phyloP scores from a whole-genome alignment of 2,888 invertebrate species.

The Drosophila recens region DNA sequence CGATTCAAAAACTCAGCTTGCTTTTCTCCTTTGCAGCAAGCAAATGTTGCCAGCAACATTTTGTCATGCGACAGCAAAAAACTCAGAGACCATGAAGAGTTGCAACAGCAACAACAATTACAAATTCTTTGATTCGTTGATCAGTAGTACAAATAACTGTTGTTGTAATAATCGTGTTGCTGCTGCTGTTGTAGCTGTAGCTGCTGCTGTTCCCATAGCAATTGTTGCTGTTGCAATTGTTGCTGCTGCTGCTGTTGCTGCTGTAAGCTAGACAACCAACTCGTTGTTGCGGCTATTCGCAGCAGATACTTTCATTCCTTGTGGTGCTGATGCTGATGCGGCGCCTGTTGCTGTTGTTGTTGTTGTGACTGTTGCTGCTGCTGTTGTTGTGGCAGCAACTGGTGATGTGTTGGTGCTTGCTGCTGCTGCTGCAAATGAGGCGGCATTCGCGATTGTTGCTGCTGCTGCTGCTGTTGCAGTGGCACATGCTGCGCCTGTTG shows the following conservation, averaged over 20 bases:
- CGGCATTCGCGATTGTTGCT: slow-evolving; percentile 47
- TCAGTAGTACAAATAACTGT: slow-evolving; percentile 69
- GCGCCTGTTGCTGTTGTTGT: slow-evolving; percentile 59
- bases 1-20: slow-evolving; percentile 22
- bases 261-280: slow-evolving; percentile 80
- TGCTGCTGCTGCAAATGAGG: slow-evolving; percentile 57
- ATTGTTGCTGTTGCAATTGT: slow-evolving; percentile 46
- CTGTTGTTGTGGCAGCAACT: slow-evolving; percentile 54
- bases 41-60: slow-evolving; percentile 72
- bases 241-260: slow-evolving; percentile 47
- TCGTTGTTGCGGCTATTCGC: slow-evolving; percentile 81
- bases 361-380: slow-evolving; percentile 58
- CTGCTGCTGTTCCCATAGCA: slow-evolving; percentile 43
- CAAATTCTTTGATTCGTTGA: neutral
- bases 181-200: slow-evolving; percentile 45
- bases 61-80: slow-evolving; percentile 38
- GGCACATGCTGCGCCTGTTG: slow-evolving; percentile 46
- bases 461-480: slow-evolving; percentile 51
- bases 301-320: slow-evolving; percentile 84
- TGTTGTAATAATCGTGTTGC: slow-evolving; percentile 65
- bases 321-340: slow-evolving; percentile 73
- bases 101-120: neutral
- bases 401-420: slow-evolving; percentile 63
- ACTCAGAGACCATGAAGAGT: neutral
- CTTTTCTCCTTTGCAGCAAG: slow-evolving; percentile 42